These are phyloP conservation scores for Corythaeola cristata DNA, from an alignment of 2,113 vertebrate genomes.

Conservation along the genomic window DNA sequence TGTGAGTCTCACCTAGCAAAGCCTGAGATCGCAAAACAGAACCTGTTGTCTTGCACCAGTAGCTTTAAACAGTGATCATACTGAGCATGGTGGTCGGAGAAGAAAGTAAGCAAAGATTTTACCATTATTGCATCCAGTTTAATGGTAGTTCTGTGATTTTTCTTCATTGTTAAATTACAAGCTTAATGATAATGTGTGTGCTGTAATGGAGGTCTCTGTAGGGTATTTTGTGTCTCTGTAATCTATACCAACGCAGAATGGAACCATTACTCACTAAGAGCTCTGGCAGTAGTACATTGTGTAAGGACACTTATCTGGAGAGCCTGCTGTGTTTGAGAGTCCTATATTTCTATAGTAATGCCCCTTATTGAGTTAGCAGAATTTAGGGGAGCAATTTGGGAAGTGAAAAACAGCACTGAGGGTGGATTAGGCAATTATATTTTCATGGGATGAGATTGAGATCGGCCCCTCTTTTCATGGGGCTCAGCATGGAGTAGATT, in stretches of 20 bases:
- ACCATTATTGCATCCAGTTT: neutral
- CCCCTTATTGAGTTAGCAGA: neutral
- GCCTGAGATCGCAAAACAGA: neutral
- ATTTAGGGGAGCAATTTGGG: constrained; percentile 33
- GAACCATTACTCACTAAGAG: constrained; percentile 15
- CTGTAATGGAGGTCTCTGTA: neutral
- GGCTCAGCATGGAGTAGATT: neutral
- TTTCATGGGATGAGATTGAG: neutral
- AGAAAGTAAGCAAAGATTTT: neutral
- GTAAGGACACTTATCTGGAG: neutral
- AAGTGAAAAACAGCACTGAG: neutral
- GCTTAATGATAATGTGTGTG: neutral
- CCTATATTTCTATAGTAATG: constrained; percentile 17
- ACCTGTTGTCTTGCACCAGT: neutral
- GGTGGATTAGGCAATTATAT: neutral
- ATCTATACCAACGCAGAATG: neutral
- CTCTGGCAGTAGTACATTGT: neutral
- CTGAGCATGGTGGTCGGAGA: neutral
- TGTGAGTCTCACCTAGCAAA: neutral
- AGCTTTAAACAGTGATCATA: neutral
- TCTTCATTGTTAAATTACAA: constrained; percentile 6
- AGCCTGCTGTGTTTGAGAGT: neutral
- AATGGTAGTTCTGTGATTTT: neutral
- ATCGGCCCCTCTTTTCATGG: neutral
- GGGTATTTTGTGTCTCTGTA: constrained; percentile 13